Base-by-base conservation (phyloP, 1,140 invertebrate species). In the Drosophila lacertosa region DNA sequence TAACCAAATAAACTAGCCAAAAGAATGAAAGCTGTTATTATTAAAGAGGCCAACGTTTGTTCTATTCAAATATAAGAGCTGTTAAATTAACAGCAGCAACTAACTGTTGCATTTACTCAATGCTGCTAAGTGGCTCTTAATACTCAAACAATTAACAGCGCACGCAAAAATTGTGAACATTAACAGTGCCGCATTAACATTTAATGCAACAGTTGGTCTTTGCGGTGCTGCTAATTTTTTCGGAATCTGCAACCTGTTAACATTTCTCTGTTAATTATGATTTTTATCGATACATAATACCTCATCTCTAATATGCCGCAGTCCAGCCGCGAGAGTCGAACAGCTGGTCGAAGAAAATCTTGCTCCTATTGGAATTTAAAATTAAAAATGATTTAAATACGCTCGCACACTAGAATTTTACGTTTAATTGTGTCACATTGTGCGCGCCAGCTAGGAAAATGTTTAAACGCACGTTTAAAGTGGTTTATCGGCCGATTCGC, bases 401-500 rank as follows among this genome's bases (percentile, higher is more conserved):
- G 10, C 35, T 22, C 26, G 32, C 22, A 53, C 24, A 70, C 10
- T 5, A 18, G 63, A 11, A 42, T 67, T 45, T 40, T n/a, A 6
- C 18, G 22, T 48, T 20, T 26, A 16, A 51, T 26, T 26, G 15
- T 65, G 13, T 26, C 33, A 47, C 29, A 45, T 47, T 47, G 37
- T 54, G 39, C 33, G 44, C 57, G 53, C 45, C 45, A 60, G 54
- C 42, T 15, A 15, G 13, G 16, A 70, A 15, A 74, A 91, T 91
- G 90, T 91, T 91, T 64, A 90, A 89, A 67, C 83, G 90, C 42
- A 91, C 86, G 15, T 91, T 91, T 53, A 91, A 90, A 70, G 81
- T 91, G 20, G 88, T 88, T 44, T 91, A 89, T 62, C 81, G 90
- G 40, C 90, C 90, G 35, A 79, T 84, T 32, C 72, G 77, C 45